Evolutionary conservation across 2,888 invertebrate species (phyloP), one percentile per base, ranked within the genome.

Genomic region (Pimpla rufipes): DNA sequence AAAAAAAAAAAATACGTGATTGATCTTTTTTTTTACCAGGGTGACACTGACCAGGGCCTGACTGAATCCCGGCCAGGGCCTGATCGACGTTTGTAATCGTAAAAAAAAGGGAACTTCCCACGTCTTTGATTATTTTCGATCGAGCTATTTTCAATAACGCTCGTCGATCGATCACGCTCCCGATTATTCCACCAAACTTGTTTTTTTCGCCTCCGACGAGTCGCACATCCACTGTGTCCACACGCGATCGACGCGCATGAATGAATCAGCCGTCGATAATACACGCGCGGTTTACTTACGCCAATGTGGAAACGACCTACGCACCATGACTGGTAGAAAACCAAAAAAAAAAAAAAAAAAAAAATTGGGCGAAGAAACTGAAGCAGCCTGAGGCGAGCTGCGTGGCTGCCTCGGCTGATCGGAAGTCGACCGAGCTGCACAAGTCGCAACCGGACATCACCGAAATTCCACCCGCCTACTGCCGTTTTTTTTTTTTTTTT

Each of bases 391-490:
- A n/a, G n/a, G n/a, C n/a, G n/a, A n/a, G n/a, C n/a, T n/a, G n/a
- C n/a, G n/a, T n/a, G n/a, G n/a, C n/a, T n/a, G n/a, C n/a, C 70
- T 8, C 13, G 21, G 5, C 40, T 40, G 23, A 42, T 55, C 55
- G 55, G 42, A 70, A 55, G 42, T 55, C 70, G 52, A 40, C 21
- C 2, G 13, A 3, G 42, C 50, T 18, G 13, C 37, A 40, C 37
- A 70, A 55, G 4, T 55, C 59, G 21, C 23, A 37, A 29, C n/a
- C 67, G 37, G 67, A 57, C 23, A 55, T 59, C n/a, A 59, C 35
- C 23, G 68, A 68, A 70, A 68, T 77, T 59, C 57, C 59, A 47
- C 16, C n/a, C 57, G 67, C 11, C 64, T 23, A n/a, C n/a, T n/a
- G n/a, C n/a, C n/a, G n/a, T 52, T 18, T 68, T 68, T 52, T 37